A percentile compares a stretch with the other conserved stretches of the same genome.
Evolutionary conservation across 2,113 vertebrate genomes (phyloP).

Genomic region (Antechinus stuartii): DNA sequence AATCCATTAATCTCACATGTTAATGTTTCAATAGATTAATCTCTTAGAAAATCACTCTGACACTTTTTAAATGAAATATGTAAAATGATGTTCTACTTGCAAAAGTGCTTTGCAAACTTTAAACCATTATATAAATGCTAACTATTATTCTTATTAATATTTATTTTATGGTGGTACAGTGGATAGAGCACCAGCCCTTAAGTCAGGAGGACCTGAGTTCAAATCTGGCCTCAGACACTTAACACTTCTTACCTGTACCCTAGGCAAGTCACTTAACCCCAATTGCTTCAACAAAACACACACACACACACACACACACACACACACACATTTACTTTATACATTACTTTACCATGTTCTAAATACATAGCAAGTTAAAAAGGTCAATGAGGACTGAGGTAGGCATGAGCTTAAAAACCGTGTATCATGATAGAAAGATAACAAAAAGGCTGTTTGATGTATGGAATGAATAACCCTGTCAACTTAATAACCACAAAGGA

Average conservation of each 20-base stretch:
- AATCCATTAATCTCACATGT: not conserved
- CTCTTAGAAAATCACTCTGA: not conserved
- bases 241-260: too few relatives aligned
- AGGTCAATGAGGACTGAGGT: not conserved
- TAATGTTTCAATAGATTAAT: not conserved
- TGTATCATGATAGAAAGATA: not conserved
- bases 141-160: not conserved
- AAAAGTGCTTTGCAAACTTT: not conserved
- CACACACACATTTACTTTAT: not conserved
- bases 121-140: not conserved
- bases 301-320: too few relatives aligned
- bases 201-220: too few relatives aligned
- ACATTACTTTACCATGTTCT: not conserved
- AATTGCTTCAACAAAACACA: too few relatives aligned
- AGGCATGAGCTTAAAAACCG: not conserved
- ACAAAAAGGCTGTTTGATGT: slow-evolving; percentile 40
- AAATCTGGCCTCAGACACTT: too few relatives aligned
- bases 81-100: not conserved
- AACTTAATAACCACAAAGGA: slow-evolving; percentile 28
- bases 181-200: too few relatives aligned
- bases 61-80: not conserved
- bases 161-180: too few relatives aligned
- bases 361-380: not conserved
- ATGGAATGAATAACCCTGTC: not conserved
- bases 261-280: too few relatives aligned